These are phyloP conservation scores for Bos indicus DNA, from an alignment of 2,113 vertebrate genomes.

Conservation along the genomic window DNA sequence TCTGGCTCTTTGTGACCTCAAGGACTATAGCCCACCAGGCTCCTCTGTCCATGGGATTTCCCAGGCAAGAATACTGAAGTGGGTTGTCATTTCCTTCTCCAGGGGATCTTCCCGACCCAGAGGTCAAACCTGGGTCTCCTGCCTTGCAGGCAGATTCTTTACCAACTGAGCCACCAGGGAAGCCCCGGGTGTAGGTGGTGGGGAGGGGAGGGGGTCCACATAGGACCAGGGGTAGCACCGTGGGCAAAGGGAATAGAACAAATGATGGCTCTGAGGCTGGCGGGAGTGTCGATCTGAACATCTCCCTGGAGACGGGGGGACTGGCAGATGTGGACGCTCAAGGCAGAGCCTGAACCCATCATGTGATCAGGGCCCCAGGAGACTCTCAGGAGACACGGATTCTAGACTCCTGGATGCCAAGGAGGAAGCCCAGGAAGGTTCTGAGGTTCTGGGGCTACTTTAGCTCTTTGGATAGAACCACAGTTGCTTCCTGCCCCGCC, in stretches of 20 bases:
- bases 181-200: neutral
- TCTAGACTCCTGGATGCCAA: neutral
- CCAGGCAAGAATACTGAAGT: neutral
- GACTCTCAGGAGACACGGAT: accelerated
- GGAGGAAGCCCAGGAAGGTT: neutral
- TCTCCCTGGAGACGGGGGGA: neutral
- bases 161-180: neutral
- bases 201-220: neutral
- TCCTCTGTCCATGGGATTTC: neutral
- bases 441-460: neutral
- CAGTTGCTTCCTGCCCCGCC: neutral
- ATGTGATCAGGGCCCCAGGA: neutral
- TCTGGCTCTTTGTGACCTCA: neutral
- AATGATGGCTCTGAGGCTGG: neutral
- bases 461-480: neutral
- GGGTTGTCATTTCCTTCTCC: neutral
- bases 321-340: neutral
- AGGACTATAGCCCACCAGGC: neutral
- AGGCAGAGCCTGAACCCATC: accelerated
- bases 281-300: neutral
- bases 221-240: neutral
- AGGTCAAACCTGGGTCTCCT: neutral
- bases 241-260: neutral
- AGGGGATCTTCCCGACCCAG: neutral
- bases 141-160: neutral